Conservation (phyloP, 1,140 invertebrate species). For the Formica exsecta region DNA sequence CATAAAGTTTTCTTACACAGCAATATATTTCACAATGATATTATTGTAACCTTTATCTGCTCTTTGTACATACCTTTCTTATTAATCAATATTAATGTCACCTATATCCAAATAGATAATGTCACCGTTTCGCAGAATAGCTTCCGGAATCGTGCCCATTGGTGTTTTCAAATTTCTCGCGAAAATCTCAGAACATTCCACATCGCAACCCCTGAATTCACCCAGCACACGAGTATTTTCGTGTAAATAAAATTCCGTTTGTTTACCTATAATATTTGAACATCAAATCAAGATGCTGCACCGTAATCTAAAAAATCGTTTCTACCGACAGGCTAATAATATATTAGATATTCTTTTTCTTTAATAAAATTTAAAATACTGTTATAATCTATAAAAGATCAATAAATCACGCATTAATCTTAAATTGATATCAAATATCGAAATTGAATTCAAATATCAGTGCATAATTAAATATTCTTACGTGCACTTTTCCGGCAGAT, state of each 20-base stretch:
- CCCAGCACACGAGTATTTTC: slow-evolving; percentile 83
- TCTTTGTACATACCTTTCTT: slow-evolving; percentile 35
- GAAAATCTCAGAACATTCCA: slow-evolving; percentile 82
- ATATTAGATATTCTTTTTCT: background rate
- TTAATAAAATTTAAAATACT: background rate
- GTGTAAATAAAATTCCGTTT: slow-evolving; percentile 82
- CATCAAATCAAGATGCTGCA: background rate
- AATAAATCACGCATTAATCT: background rate
- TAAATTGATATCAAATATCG: background rate
- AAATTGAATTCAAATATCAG: background rate
- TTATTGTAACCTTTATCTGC: background rate
- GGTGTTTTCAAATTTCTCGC: slow-evolving; percentile 83
- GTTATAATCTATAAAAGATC: background rate
- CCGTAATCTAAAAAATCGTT: background rate
- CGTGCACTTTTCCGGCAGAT: background rate
- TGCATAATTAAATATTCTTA: background rate
- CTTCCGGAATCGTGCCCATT: slow-evolving; percentile 82
- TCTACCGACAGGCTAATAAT: background rate
- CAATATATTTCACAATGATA: background rate
- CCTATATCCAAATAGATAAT: slow-evolving; percentile 81
- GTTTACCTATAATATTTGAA: slow-evolving; percentile 77
- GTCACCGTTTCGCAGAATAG: slow-evolving; percentile 82
- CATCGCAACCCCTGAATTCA: slow-evolving; percentile 83
- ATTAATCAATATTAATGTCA: slow-evolving; percentile 56
- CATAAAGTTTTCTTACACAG: slow-evolving; percentile 65